Conservation (phyloP, 2,113 vertebrate species). For the Xiphophorus maculatus region DNA sequence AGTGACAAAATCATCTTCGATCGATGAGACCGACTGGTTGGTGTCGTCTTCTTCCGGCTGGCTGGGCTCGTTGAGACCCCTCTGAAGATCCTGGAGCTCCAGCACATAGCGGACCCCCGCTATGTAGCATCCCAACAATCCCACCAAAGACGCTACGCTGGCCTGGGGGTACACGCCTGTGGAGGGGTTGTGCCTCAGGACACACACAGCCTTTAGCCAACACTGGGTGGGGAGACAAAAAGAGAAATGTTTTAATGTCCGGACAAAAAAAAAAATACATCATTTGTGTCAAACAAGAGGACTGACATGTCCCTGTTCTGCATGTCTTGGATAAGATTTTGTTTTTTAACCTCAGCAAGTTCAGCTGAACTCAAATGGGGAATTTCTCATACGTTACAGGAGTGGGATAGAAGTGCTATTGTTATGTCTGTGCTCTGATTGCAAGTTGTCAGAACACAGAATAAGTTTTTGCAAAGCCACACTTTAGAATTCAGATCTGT, state of each 20-base stretch:
- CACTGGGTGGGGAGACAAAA: constrained; percentile 29
- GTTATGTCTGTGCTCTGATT: constrained; percentile 63
- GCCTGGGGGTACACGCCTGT: constrained; percentile 79
- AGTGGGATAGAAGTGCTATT: constrained; percentile 7
- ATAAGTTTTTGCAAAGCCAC: constrained; percentile 26
- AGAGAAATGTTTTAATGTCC: neutral
- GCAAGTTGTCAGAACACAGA: constrained; percentile 32
- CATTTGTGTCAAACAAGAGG: neutral
- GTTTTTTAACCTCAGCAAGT: neutral
- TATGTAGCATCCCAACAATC: constrained; percentile 88
- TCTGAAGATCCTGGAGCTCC: constrained; percentile 83
- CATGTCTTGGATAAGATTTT: neutral
- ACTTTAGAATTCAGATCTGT: constrained; percentile 16
- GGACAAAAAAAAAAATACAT: neutral
- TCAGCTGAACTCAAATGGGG: constrained; percentile 25
- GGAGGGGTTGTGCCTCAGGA: constrained; percentile 85
- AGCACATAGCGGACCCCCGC: constrained; percentile 86
- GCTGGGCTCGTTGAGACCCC: constrained; percentile 70
- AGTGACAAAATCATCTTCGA: constrained; percentile 98
- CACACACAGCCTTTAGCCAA: constrained; percentile 85
- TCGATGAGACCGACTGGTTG: constrained; percentile 96
- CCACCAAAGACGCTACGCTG: constrained; percentile 81
- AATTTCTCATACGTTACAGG: constrained; percentile 13
- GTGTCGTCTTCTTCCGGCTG: constrained; percentile 93
- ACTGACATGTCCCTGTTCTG: neutral